Evolutionary conservation across 2,888 invertebrate species (phyloP).

Genomic region (Hipparchia semele): DNA sequence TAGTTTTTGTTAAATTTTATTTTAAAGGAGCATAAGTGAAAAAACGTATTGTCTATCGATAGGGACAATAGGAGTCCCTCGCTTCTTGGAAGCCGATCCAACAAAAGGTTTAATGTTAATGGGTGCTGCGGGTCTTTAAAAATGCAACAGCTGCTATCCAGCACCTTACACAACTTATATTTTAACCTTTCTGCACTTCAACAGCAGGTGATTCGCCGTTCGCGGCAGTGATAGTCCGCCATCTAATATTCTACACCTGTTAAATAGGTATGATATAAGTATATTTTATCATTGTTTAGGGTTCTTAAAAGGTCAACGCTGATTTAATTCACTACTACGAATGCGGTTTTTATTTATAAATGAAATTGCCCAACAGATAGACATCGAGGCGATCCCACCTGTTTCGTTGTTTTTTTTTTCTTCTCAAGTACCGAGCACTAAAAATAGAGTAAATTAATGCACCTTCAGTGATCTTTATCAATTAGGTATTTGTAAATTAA

Average conservation of each 20-base stretch:
- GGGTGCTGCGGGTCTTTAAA: constrained; percentile 18
- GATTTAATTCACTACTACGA: not conserved
- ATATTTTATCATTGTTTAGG: not conserved
- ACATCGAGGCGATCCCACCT: too few relatives aligned
- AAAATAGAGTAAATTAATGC: too few relatives aligned
- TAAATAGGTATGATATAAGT: constrained; percentile 4
- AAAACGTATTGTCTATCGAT: constrained; percentile 9
- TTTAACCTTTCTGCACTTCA: constrained; percentile 36
- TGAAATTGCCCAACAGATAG: too few relatives aligned
- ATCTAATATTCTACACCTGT: constrained; percentile 26
- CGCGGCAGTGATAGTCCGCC: constrained; percentile 18
- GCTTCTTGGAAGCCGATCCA: constrained; percentile 13
- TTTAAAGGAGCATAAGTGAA: not conserved
- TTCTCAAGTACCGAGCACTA: too few relatives aligned
- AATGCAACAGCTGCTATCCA: constrained; percentile 26
- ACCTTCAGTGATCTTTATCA: too few relatives aligned
- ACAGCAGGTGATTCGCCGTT: constrained; percentile 30
- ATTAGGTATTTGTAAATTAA: too few relatives aligned
- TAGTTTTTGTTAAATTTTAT: too few relatives aligned
- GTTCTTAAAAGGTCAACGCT: not conserved
- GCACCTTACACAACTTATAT: constrained; percentile 31
- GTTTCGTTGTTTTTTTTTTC: too few relatives aligned
- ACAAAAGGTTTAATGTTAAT: constrained; percentile 25
- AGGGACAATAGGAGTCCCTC: not conserved
- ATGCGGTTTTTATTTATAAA: not conserved